Percentiles rank a stretch among this genome's conserved stretches.
These are phyloP conservation scores for Ceriagrion tenellum DNA, from an alignment of 2,888 invertebrate species.

Conservation along the genomic window DNA sequence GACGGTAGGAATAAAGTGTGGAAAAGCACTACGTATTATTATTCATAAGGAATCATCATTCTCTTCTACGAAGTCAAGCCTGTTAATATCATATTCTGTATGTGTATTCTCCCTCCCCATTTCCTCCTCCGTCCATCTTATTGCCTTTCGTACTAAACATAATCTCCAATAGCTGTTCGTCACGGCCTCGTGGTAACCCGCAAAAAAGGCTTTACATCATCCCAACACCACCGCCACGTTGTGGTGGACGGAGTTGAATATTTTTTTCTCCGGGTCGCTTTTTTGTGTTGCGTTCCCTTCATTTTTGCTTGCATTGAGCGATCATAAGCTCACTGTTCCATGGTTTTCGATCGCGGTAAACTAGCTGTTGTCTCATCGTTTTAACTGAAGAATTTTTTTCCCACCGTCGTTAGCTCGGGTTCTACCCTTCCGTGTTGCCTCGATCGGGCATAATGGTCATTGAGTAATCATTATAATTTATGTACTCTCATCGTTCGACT, in stretches of 20 bases:
- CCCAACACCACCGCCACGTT: neutral
- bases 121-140: neutral
- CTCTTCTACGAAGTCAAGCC: no score
- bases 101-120: neutral
- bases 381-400: neutral
- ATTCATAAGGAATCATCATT: no score
- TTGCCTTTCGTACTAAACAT: neutral
- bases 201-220: neutral
- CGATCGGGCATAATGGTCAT: neutral
- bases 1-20: no score
- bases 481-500: neutral
- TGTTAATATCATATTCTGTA: no score
- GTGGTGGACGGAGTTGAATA: neutral
- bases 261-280: neutral
- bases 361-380: neutral
- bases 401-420: neutral
- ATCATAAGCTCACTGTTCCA: neutral
- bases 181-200: neutral
- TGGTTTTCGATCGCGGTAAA: neutral
- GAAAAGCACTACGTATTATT: no score
- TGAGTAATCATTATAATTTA: neutral
- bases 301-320: neutral
- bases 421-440: neutral
- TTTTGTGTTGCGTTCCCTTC: neutral
- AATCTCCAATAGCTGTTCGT: neutral